Evolutionary conservation across 2,888 invertebrate genomes (phyloP).

Genomic region (Agrenia bidenticulata): DNA sequence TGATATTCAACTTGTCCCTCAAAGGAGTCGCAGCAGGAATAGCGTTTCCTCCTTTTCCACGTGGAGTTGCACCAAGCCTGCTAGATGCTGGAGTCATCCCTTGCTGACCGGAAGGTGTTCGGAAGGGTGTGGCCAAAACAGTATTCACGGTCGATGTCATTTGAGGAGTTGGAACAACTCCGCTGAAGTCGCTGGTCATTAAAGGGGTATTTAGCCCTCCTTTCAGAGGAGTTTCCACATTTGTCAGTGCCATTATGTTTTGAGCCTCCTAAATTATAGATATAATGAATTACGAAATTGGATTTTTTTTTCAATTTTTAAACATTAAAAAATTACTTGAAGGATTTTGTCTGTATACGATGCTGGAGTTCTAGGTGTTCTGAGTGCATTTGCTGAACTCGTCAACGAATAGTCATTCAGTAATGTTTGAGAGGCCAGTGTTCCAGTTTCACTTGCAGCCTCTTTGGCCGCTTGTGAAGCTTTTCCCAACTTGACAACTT

Average conservation of each 20-base stretch:
- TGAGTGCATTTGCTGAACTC: constrained; percentile 63
- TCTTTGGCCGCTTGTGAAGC: constrained; percentile 87
- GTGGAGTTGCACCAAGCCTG: constrained; percentile 27
- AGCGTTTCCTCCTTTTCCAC: constrained; percentile 59
- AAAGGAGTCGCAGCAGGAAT: constrained; percentile 70
- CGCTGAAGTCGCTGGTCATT: constrained; percentile 82
- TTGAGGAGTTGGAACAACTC: constrained; percentile 73
- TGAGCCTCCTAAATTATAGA: constrained; percentile 79
- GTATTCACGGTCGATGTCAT: constrained; percentile 80
- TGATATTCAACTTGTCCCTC: constrained; percentile 92
- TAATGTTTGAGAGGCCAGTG: constrained; percentile 77
- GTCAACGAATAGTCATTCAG: constrained; percentile 82
- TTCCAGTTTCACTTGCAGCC: constrained; percentile 75
- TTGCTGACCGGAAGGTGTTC: constrained; percentile 56
- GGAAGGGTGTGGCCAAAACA: constrained; percentile 82
- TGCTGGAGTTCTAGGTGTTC: constrained; percentile 81
- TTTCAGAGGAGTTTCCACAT: constrained; percentile 96
- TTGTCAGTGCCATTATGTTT: constrained; percentile 96
- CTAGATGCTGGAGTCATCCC: constrained; percentile 36
- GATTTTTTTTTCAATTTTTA: neutral
- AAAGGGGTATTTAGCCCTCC: constrained; percentile 93
- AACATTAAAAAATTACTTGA: constrained; percentile 56
- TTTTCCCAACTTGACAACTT: constrained; percentile 88
- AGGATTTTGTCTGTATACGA: constrained; percentile 73
- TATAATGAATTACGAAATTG: neutral